These are phyloP conservation scores for Carapus acus DNA, from an alignment of 2,797 vertebrate genomes.

Conservation along the genomic window DNA sequence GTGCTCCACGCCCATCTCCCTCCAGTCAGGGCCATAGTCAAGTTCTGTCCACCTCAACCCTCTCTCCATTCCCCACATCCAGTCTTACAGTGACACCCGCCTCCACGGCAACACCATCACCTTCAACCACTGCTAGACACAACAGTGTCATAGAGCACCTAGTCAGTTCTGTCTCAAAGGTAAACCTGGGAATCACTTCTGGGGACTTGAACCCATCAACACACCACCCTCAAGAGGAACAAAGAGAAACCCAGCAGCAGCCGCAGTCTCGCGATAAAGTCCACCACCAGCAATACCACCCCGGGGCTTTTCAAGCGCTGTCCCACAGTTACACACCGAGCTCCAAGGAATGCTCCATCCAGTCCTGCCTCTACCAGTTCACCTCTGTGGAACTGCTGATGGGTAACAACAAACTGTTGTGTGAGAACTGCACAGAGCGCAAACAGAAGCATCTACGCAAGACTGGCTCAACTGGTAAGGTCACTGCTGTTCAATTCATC, in stretches of 20 bases:
- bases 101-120: slow-evolving; percentile 38
- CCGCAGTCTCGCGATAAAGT: slow-evolving; percentile 65
- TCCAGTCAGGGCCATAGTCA: slow-evolving; percentile 45
- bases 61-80: slow-evolving; percentile 49
- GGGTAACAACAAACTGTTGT: slow-evolving; percentile 97
- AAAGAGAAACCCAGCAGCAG: slow-evolving; percentile 44
- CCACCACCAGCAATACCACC: slow-evolving; percentile 71
- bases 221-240: slow-evolving; percentile 62
- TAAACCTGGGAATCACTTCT: slow-evolving; percentile 68
- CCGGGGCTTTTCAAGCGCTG: slow-evolving; percentile 89
- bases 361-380: slow-evolving; percentile 96
- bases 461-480: slow-evolving; percentile 74
- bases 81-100: slow-evolving; percentile 42
- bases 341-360: slow-evolving; percentile 95
- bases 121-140: slow-evolving; percentile 41
- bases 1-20: slow-evolving; percentile 54
- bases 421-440: slow-evolving; percentile 88
- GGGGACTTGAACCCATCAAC: slow-evolving; percentile 52
- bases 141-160: slow-evolving; percentile 70
- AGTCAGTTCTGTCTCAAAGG: slow-evolving; percentile 76
- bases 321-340: slow-evolving; percentile 90
- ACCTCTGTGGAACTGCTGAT: slow-evolving; percentile 95
- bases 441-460: slow-evolving; percentile 77
- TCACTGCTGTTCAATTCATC: too few relatives aligned
- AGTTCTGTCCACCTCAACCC: slow-evolving; percentile 49